Conservation (phyloP, 2,113 vertebrate genomes). For the Rhinopomastus cyanomelas region DNA sequence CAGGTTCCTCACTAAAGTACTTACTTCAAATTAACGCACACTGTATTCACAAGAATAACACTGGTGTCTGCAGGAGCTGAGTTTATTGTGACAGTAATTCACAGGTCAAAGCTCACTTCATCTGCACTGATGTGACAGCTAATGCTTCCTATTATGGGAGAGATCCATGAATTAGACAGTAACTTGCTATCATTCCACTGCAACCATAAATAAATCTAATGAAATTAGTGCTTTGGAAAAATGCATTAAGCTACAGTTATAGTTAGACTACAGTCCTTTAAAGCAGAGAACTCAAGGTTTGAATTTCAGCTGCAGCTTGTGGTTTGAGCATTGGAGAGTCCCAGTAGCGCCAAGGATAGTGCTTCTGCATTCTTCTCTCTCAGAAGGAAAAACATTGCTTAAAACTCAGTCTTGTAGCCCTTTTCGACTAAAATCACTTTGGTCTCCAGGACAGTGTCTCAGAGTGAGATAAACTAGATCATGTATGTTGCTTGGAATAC, state of each 20-base stretch:
- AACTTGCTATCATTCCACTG: background rate
- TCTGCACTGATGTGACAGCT: slow-evolving; percentile 57
- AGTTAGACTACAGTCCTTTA: background rate
- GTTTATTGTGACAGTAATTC: slow-evolving; percentile 57
- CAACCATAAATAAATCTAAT: slow-evolving; percentile 36
- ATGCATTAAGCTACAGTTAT: background rate
- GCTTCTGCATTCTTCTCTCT: background rate
- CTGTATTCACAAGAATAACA: background rate
- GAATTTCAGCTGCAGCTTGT: background rate
- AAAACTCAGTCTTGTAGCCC: background rate
- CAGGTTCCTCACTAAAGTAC: background rate
- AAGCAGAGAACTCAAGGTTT: background rate
- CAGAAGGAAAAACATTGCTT: background rate
- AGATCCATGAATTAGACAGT: slow-evolving; percentile 33
- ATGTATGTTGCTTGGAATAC: background rate
- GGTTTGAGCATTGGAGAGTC: background rate
- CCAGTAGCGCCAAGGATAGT: accelerated
- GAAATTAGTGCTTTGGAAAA: slow-evolving; percentile 8
- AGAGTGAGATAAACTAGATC: background rate
- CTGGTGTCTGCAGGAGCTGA: slow-evolving; percentile 24
- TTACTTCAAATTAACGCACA: slow-evolving; percentile 55
- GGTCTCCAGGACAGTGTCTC: background rate
- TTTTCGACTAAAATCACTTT: background rate
- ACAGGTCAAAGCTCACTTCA: slow-evolving; percentile 49
- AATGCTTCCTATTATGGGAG: background rate